Percentiles rank a stretch among this genome's conserved stretches.
Evolutionary conservation across 2,797 vertebrate genomes (phyloP).

Genomic region (Eulemur albifrons): DNA sequence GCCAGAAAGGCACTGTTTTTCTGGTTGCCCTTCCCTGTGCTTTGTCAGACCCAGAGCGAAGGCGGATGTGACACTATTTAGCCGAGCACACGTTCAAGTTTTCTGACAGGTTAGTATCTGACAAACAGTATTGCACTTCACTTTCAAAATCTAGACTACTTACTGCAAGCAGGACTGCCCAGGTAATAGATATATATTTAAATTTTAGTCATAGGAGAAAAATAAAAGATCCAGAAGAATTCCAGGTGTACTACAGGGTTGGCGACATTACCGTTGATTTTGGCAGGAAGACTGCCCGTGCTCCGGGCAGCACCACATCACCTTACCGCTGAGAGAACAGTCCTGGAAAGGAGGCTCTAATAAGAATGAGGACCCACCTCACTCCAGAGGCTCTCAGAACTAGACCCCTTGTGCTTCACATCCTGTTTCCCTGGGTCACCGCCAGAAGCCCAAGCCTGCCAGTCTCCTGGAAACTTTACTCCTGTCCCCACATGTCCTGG

Average conservation of each 20-base stretch:
- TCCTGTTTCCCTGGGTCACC: neutral
- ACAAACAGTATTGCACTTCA: neutral
- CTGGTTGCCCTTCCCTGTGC: neutral
- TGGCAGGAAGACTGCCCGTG: neutral
- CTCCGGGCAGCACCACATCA: neutral
- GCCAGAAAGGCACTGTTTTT: neutral
- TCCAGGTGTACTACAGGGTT: neutral
- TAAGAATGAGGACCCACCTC: neutral
- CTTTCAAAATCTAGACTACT: neutral
- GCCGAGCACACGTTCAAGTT: neutral
- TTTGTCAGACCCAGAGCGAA: neutral
- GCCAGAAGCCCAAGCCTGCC: neutral
- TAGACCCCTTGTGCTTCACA: neutral
- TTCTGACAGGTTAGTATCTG: neutral
- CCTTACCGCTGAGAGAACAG: neutral
- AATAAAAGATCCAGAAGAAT: neutral
- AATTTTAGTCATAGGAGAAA: neutral
- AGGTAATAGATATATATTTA: neutral
- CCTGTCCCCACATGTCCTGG: neutral
- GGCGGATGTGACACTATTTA: neutral
- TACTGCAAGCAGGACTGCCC: neutral
- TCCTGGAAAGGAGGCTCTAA: neutral
- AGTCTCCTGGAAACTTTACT: neutral
- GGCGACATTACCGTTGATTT: neutral
- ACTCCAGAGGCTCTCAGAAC: neutral